phyloP scores from a whole-genome alignment of 1,140 invertebrate species.

The Cydia splendana region DNA sequence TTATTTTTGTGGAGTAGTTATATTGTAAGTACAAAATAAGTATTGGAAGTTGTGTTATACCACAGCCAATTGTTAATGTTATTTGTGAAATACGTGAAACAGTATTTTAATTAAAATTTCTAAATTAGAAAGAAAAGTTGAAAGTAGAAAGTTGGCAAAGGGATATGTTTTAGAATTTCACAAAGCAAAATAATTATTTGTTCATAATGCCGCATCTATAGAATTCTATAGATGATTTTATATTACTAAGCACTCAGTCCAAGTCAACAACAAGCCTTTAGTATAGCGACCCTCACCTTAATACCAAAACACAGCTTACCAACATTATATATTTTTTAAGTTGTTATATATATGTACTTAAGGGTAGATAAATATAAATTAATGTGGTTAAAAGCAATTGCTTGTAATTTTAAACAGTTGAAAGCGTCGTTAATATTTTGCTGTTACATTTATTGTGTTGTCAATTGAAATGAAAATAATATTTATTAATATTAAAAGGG shows the following conservation, averaged over 20 bases:
- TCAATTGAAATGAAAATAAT: conserved; percentile 60
- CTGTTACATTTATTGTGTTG: conserved; percentile 72
- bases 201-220: background rate
- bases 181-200: background rate
- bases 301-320: conserved; percentile 80
- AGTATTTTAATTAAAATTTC: conserved; percentile 52
- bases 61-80: conserved; percentile 47
- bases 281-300: conserved; percentile 74
- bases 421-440: conserved; percentile 72
- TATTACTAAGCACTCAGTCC: conserved; percentile 15
- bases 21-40: conserved; percentile 42
- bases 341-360: conserved; percentile 75
- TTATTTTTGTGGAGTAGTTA: conserved; percentile 58
- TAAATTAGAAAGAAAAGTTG: background rate
- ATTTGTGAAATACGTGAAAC: conserved; percentile 50
- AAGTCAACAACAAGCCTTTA: conserved; percentile 46
- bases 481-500: conserved; percentile 57
- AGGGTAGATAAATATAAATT: conserved; percentile 57
- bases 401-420: conserved; percentile 58
- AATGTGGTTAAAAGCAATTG: conserved; percentile 68
- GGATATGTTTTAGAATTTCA: background rate
- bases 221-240: background rate
- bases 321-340: conserved; percentile 76
- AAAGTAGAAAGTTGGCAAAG: background rate
- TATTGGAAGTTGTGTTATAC: conserved; percentile 52